Evolutionary conservation across 92 coral and sea anemone genomes (phyloP).

Genomic region (Epizoanthus stellaris): DNA sequence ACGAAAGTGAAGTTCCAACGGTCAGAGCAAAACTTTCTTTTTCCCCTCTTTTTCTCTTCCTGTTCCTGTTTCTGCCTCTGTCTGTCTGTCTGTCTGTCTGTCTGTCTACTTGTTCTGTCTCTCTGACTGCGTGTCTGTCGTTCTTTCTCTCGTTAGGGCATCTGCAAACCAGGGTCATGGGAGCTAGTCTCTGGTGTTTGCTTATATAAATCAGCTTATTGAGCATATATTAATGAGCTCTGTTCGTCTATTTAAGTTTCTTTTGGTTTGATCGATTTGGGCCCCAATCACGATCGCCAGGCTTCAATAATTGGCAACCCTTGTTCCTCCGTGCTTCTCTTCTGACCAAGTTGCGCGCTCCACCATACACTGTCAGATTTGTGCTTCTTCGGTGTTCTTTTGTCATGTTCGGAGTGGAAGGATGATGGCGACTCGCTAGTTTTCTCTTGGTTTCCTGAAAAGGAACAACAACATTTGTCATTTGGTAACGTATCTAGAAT

Average conservation of each 20-base stretch:
- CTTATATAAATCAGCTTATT: constrained; percentile 7
- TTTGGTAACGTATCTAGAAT: no score
- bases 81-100: neutral
- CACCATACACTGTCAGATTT: constrained; percentile 34
- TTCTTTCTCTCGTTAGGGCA: constrained; percentile 9
- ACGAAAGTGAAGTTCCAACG: no score
- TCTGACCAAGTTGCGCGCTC: neutral
- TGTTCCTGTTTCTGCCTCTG: neutral
- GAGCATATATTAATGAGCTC: constrained; percentile 18
- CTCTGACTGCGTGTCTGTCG: neutral
- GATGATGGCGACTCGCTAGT: neutral
- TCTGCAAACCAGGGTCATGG: constrained; percentile 7
- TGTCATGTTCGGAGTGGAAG: constrained; percentile 34
- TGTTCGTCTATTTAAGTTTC: constrained; percentile 14
- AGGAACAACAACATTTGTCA: neutral
- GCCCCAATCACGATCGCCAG: neutral
- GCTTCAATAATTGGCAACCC: constrained; percentile 8
- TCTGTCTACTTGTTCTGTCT: neutral
- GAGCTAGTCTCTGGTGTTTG: neutral
- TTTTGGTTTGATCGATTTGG: constrained; percentile 3
- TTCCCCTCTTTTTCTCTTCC: no score
- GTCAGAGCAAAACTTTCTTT: no score
- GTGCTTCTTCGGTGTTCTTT: neutral
- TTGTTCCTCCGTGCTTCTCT: neutral
- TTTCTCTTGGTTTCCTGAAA: constrained; percentile 33